Conservation (phyloP, 2,888 invertebrate genomes). For the Hyppa rectilinea region DNA sequence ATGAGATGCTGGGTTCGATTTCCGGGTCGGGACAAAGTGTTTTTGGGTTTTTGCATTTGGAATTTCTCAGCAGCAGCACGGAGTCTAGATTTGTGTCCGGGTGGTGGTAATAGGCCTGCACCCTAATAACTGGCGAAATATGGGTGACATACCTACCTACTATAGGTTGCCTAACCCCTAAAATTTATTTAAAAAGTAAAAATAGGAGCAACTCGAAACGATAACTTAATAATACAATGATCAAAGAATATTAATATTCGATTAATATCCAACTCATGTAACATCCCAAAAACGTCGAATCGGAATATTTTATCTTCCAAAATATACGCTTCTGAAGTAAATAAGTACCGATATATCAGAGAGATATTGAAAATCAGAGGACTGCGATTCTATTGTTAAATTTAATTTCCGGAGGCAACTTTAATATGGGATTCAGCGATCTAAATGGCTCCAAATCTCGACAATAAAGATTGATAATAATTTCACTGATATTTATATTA, state of each 20-base stretch:
- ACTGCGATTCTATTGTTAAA: conserved; percentile 47
- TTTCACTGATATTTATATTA: conserved; percentile 2
- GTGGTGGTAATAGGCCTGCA: no score
- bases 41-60: no score
- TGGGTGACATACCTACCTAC: no score
- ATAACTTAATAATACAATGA: background rate
- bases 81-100: no score
- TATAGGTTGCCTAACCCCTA: no score
- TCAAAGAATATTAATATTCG: conserved; percentile 16
- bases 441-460: conserved; percentile 39
- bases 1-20: no score
- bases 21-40: no score
- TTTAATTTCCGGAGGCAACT: conserved; percentile 59
- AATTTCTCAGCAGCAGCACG: no score
- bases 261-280: background rate
- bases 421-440: conserved; percentile 45
- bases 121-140: no score
- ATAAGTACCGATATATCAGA: conserved; percentile 36
- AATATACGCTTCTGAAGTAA: conserved; percentile 31
- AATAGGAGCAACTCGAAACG: background rate
- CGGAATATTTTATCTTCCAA: conserved; percentile 32
- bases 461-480: conserved; percentile 16
- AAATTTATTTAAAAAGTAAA: background rate
- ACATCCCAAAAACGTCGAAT: background rate
- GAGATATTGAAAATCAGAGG: conserved; percentile 40